Evolutionary conservation across 2,888 invertebrate genomes (phyloP).

Genomic region (Hirtodrosophila cameraria): DNA sequence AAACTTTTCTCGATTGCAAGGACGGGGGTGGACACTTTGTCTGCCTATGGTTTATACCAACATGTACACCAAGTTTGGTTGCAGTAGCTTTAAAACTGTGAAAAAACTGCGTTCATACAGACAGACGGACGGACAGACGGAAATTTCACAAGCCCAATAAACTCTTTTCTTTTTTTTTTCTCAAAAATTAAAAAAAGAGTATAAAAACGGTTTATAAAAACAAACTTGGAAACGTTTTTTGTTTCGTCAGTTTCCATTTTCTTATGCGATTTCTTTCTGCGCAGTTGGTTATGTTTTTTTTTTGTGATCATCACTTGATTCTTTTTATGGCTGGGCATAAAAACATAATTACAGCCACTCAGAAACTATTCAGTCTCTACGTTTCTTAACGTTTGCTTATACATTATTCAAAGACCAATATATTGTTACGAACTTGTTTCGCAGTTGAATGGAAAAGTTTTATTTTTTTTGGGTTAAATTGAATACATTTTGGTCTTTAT

Average conservation of each 20-base stretch:
- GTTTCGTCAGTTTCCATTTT: slow-evolving; percentile 36
- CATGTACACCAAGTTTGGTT: too few species aligned
- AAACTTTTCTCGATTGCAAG: too few species aligned
- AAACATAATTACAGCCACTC: slow-evolving; percentile 46
- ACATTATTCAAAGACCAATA: slow-evolving; percentile 7
- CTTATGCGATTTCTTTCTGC: slow-evolving; percentile 49
- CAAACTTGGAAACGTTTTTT: slow-evolving; percentile 34
- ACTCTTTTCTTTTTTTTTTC: too few species aligned
- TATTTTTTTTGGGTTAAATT: slow-evolving; percentile 2
- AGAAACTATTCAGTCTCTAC: slow-evolving; percentile 6
- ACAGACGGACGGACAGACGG: too few species aligned
- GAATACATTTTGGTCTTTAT: too few species aligned
- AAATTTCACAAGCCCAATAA: too few species aligned
- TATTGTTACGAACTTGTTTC: slow-evolving; percentile 35
- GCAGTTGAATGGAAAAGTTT: slow-evolving; percentile 23
- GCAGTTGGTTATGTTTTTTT: slow-evolving; percentile 45
- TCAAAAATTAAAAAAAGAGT: neutral
- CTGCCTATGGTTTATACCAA: too few species aligned
- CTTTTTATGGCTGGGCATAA: slow-evolving; percentile 31
- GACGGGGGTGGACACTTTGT: too few species aligned
- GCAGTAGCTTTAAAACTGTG: too few species aligned
- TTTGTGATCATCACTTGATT: slow-evolving; percentile 13
- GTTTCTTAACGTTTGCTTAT: slow-evolving; percentile 2
- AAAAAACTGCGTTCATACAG: too few species aligned
- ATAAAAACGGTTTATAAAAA: slow-evolving; percentile 7